Conservation (phyloP, 2,797 vertebrate species). For the Sylvilagus floridanus region DNA sequence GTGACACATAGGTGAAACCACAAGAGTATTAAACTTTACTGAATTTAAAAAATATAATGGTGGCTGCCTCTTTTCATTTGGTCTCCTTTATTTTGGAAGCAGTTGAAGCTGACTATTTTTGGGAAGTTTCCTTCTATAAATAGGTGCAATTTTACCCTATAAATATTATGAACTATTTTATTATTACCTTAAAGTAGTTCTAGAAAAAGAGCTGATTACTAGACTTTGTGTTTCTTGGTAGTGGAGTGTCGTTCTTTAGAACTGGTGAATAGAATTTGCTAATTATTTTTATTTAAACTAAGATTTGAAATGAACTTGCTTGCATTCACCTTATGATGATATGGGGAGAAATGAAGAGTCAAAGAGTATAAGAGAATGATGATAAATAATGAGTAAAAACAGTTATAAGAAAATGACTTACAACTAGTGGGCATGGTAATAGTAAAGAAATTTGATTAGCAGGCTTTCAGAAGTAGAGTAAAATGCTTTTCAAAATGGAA, state of each 20-base stretch:
- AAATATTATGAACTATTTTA: conserved; percentile 39
- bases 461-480: conserved; percentile 50
- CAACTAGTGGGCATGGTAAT: neutral
- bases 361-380: conserved; percentile 42
- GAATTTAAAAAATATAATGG: conserved; percentile 37
- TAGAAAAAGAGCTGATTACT: neutral
- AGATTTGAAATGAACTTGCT: conserved; percentile 29
- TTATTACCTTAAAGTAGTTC: conserved; percentile 57
- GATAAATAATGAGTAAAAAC: conserved; percentile 42
- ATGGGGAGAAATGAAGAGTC: conserved; percentile 35
- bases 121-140: neutral
- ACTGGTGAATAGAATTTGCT: conserved; percentile 50
- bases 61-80: conserved; percentile 36
- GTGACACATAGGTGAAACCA: conserved; percentile 47
- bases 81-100: conserved; percentile 48
- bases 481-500: neutral
- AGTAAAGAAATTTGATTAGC: conserved; percentile 52
- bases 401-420: conserved; percentile 44
- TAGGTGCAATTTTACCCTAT: conserved; percentile 12
- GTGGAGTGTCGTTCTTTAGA: conserved; percentile 41
- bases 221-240: conserved; percentile 22
- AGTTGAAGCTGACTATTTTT: conserved; percentile 50
- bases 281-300: conserved; percentile 58
- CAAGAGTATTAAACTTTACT: conserved; percentile 40
- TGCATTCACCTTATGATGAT: conserved; percentile 57